A percentile compares a stretch with the other conserved stretches of the same genome.
phyloP scores from a whole-genome alignment of 2,797 vertebrate species.

The Capromys pilorides region DNA sequence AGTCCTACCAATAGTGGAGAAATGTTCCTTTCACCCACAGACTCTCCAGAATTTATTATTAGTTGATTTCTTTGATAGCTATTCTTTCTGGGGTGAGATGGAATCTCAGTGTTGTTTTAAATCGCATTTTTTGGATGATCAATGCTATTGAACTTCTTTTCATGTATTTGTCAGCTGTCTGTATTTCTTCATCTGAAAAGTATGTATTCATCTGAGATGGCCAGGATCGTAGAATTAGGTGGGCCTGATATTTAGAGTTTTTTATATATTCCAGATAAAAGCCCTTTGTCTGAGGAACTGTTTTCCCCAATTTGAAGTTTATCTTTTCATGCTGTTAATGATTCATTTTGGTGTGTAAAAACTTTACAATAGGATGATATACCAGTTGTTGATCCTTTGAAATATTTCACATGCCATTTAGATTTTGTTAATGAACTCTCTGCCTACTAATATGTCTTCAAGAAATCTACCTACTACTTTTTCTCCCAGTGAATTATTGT shows the following conservation, averaged over 20 bases:
- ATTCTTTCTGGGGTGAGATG: too few relatives aligned
- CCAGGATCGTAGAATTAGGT: not conserved
- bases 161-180: not conserved
- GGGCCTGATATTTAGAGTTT: not conserved
- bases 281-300: not conserved
- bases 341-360: not conserved
- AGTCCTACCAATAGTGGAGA: not conserved
- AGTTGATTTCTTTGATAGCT: not conserved
- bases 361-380: too few relatives aligned
- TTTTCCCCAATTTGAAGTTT: not conserved
- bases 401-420: too few relatives aligned
- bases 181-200: not conserved
- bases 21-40: not conserved
- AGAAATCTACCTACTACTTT: too few relatives aligned
- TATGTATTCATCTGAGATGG: not conserved
- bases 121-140: not conserved
- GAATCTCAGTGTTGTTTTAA: too few relatives aligned
- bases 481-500: too few relatives aligned
- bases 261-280: not conserved
- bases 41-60: not conserved
- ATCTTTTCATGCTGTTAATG: not conserved
- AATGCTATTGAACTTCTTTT: not conserved
- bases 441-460: too few relatives aligned
- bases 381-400: too few relatives aligned
- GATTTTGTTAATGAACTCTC: too few relatives aligned